A percentile compares a stretch with the other conserved stretches of the same genome.
phyloP scores from a whole-genome alignment of 2,888 invertebrate genomes.

The Tetrapedia diversipes region DNA sequence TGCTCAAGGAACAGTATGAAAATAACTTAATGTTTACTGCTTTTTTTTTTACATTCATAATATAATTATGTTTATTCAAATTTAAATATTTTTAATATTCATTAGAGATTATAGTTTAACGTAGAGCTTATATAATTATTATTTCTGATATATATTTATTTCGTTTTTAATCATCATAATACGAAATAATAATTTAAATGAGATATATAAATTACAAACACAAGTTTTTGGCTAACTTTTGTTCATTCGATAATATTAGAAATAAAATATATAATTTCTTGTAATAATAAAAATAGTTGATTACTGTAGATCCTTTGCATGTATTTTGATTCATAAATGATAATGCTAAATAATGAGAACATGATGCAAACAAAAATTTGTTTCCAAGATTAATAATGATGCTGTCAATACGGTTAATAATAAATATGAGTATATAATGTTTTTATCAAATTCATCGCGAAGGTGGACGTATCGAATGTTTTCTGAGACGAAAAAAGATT shows the following conservation, averaged over 20 bases:
- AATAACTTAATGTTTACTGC: neutral
- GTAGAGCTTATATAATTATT: neutral
- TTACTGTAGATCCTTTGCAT: conserved; percentile 34
- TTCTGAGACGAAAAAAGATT: conserved; percentile 35
- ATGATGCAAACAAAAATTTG: conserved; percentile 27
- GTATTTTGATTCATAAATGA: conserved; percentile 37
- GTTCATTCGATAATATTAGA: conserved; percentile 27
- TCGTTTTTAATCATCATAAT: conserved; percentile 36
- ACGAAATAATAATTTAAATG: conserved; percentile 49
- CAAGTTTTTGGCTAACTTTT: conserved; percentile 53
- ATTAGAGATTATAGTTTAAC: neutral
- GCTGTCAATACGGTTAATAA: conserved; percentile 46
- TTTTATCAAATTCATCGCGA: conserved; percentile 43
- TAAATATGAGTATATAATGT: conserved; percentile 46
- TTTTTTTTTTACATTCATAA: conserved; percentile 3
- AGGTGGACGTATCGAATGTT: conserved; percentile 37
- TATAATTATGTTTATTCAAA: conserved; percentile 4
- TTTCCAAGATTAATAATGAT: conserved; percentile 44
- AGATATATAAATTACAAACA: conserved; percentile 32
- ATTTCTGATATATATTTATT: conserved; percentile 21
- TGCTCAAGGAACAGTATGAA: conserved; percentile 31
- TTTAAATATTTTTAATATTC: neutral
- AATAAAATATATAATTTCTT: conserved; percentile 23
- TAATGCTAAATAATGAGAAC: conserved; percentile 33
- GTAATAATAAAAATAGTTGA: conserved; percentile 28